Evolutionary conservation across 2,888 invertebrate species (phyloP).

Genomic region (Oasisia sp.): DNA sequence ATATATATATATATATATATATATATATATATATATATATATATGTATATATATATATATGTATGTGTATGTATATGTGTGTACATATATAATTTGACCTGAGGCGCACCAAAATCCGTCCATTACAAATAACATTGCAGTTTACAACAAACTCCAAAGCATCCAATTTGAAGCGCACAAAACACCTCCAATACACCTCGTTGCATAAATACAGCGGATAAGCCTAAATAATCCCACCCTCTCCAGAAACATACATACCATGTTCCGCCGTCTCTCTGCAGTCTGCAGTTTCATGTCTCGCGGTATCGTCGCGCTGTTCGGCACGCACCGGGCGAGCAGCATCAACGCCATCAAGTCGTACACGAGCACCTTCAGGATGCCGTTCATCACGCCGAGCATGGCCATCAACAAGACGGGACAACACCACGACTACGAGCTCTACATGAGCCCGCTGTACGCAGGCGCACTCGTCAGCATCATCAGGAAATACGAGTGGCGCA

Average conservation of each 20-base stretch:
- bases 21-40: no score
- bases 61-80: no score
- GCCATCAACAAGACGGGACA: slow-evolving; percentile 45
- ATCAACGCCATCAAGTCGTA: slow-evolving; percentile 59
- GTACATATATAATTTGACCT: no score
- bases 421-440: slow-evolving; percentile 53
- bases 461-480: slow-evolving; percentile 95
- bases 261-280: slow-evolving; percentile 36
- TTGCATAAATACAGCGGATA: no score
- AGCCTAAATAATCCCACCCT: no score
- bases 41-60: no score
- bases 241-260: not conserved
- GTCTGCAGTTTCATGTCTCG: slow-evolving; percentile 55
- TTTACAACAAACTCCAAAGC: no score
- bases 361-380: slow-evolving; percentile 57
- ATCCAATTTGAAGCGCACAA: no score
- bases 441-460: slow-evolving; percentile 93
- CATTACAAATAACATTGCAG: no score
- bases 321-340: slow-evolving; percentile 51
- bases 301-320: slow-evolving; percentile 54
- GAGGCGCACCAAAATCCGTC: no score
- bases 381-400: slow-evolving; percentile 56
- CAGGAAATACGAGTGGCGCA: slow-evolving; percentile 88
- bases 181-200: no score
- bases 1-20: no score